Percentiles rank a stretch among this genome's conserved stretches.
phyloP scores from a whole-genome alignment of 2,113 vertebrate species.

The Cyrtonyx montezumae region DNA sequence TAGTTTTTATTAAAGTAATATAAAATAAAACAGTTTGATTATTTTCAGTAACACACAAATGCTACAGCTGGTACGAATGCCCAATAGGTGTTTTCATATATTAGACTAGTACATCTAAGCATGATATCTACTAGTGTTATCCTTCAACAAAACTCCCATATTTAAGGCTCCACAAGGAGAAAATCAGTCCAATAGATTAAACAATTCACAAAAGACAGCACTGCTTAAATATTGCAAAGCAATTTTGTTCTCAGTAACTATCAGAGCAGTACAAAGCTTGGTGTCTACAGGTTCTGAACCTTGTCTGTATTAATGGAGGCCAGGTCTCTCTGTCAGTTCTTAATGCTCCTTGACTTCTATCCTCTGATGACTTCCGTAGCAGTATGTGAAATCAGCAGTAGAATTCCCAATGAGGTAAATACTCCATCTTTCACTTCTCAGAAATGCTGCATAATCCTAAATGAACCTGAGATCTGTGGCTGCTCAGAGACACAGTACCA shows the following conservation, averaged over 20 bases:
- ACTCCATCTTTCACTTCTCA: background rate
- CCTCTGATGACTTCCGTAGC: background rate
- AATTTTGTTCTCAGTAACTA: background rate
- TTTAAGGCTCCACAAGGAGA: background rate
- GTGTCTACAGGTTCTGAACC: background rate
- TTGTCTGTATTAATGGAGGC: background rate
- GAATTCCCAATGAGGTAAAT: background rate
- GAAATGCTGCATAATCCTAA: background rate
- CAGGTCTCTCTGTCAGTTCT: background rate
- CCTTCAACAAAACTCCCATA: background rate
- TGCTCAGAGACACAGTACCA: background rate
- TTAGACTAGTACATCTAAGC: background rate
- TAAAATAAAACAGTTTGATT: background rate
- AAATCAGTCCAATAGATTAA: background rate
- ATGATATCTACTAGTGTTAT: background rate
- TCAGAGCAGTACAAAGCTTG: background rate
- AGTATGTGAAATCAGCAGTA: background rate
- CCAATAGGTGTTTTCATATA: background rate
- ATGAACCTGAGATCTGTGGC: background rate
- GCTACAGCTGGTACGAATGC: background rate
- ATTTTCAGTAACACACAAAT: background rate
- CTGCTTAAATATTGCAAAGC: background rate
- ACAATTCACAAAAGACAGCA: background rate
- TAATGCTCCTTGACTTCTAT: background rate
- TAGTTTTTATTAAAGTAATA: background rate